phyloP scores from a whole-genome alignment of 2,113 vertebrate species.

The Ciconia maguari region DNA sequence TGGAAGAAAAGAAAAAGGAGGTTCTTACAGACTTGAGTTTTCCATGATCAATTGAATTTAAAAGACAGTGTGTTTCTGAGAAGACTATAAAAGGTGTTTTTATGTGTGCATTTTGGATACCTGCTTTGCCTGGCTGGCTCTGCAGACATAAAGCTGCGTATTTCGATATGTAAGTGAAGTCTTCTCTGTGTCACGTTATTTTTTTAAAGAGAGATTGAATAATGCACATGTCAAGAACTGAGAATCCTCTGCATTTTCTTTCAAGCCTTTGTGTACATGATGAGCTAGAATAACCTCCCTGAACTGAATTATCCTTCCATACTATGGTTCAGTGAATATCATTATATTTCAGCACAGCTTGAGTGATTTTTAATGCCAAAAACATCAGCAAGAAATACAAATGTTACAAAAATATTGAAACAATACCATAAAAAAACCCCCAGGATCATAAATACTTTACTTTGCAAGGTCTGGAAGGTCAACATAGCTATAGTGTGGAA shows the following conservation, averaged over 20 bases:
- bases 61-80: conserved; percentile 12
- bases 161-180: conserved; percentile 60
- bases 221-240: conserved; percentile 68
- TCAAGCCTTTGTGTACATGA: conserved; percentile 81
- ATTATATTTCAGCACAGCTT: conserved; percentile 83
- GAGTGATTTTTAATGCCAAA: conserved; percentile 84
- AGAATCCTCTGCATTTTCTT: conserved; percentile 76
- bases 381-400: conserved; percentile 83
- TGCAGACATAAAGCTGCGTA: conserved; percentile 54
- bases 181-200: conserved; percentile 50
- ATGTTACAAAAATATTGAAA: conserved; percentile 83
- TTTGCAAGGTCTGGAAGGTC: conserved; percentile 78
- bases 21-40: not conserved
- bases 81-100: not conserved
- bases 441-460: conserved; percentile 80
- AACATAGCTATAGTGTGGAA: conserved; percentile 72
- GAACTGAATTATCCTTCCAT: conserved; percentile 82
- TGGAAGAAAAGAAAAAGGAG: not conserved
- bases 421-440: conserved; percentile 69
- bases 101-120: not conserved
- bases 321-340: conserved; percentile 79
- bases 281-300: conserved; percentile 80
- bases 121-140: conserved; percentile 55
- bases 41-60: not conserved
- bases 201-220: conserved; percentile 51